A percentile compares a stretch with the other conserved stretches of the same genome.
phyloP scores from a whole-genome alignment of 2,797 vertebrate genomes.

The Sebastolobus alascanus region DNA sequence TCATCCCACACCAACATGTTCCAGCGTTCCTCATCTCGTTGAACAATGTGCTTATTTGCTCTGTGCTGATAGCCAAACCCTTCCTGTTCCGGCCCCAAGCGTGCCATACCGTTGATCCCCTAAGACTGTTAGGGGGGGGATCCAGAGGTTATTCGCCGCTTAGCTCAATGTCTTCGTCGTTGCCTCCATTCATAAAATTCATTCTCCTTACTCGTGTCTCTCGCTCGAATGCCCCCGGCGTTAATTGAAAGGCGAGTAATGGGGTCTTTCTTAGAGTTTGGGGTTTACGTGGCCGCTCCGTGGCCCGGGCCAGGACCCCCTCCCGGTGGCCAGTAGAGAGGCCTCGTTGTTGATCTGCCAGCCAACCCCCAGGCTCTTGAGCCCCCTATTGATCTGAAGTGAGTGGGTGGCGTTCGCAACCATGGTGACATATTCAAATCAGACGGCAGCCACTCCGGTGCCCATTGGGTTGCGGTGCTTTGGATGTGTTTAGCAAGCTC shows the following conservation, averaged over 20 bases:
- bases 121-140: neutral
- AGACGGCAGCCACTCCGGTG: slow-evolving; percentile 27
- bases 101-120: neutral
- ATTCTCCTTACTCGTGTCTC: slow-evolving; percentile 8
- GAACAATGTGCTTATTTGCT: slow-evolving; percentile 29
- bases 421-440: slow-evolving; percentile 68
- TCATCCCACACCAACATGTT: slow-evolving; percentile 49
- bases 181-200: slow-evolving; percentile 13
- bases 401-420: slow-evolving; percentile 63
- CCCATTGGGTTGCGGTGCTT: slow-evolving; percentile 1
- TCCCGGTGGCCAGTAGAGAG: slow-evolving; percentile 15
- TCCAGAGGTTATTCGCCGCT: neutral
- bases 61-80: neutral
- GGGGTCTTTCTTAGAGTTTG: slow-evolving; percentile 11
- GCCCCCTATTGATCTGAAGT: slow-evolving; percentile 50
- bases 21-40: slow-evolving; percentile 30
- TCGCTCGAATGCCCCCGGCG: neutral
- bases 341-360: slow-evolving; percentile 57
- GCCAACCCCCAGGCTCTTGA: slow-evolving; percentile 40
- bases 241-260: slow-evolving; percentile 57
- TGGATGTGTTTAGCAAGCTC: slow-evolving; percentile 26
- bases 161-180: slow-evolving; percentile 11
- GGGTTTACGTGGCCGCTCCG: slow-evolving; percentile 4
- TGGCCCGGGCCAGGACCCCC: slow-evolving; percentile 26
- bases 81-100: neutral